Evolutionary conservation across 2,888 invertebrate species (phyloP), one percentile per base, ranked within the genome.

Genomic region (Opisthograptis luteolata): DNA sequence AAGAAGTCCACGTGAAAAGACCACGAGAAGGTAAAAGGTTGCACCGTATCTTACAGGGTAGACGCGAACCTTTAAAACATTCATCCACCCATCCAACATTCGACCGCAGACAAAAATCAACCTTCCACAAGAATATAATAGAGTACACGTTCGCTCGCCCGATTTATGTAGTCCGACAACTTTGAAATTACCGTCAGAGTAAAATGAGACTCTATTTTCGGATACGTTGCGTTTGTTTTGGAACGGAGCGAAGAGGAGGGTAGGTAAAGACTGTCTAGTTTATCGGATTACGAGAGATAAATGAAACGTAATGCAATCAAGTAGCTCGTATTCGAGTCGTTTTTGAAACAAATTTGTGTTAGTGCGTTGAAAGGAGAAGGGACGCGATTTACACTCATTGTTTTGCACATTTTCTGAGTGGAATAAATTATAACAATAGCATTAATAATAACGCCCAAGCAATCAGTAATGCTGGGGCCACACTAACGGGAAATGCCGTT

Each of bases 241-340:
- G 1, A 20, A 22, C 8, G 6, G 17, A n/a, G n/a, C 9, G 14
- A 6, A 1, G 7, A 9, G 31, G 22, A 31, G 30, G 40, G 19
- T 40, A 30, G 37, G 34, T 28, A 45, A 44, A 35, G 22, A 47
- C 39, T 42, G 39, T 20, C 34, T 24, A 48, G 50, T 50, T 10
- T 41, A 54, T 51, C 41, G 31, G 28, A 46, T 55, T 65, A 68
- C 72, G 65, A 70, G 65, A 70, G 68, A 67, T 68, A 66, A 71
- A 68, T 66, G 67, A 67, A 66, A 65, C 55, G 62, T 59, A 67
- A 66, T 62, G 61, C 22, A 45, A 37, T 45, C 45, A 67, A 65
- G 64, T 62, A 28, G 42, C 22, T 20, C 31, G 32, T 42, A 22
- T 12, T 41, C 14, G 24, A 14, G 41, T 32, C 24, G 24, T 41